These are phyloP conservation scores for Glaucomys volans DNA, from an alignment of 2,113 vertebrate species.

Conservation along the genomic window DNA sequence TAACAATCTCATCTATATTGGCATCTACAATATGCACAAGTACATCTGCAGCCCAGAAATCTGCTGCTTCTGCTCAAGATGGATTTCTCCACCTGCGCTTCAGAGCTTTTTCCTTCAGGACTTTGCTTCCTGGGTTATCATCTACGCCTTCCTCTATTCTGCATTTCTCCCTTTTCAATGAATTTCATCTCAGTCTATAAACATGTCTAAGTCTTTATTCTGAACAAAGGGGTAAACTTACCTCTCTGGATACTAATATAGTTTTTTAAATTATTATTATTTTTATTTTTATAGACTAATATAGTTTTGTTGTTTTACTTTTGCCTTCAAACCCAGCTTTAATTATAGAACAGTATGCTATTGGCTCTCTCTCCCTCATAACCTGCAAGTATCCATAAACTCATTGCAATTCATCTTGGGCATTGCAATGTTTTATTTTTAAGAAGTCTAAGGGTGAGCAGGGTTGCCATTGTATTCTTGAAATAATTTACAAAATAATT, in stretches of 20 bases:
- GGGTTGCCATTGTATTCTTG: not conserved
- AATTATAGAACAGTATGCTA: not conserved
- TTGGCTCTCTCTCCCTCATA: not conserved
- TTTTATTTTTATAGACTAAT: no score
- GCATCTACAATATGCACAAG: not conserved
- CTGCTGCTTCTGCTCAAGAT: not conserved
- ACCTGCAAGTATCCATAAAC: not conserved
- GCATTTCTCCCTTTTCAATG: not conserved
- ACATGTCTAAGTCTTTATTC: not conserved
- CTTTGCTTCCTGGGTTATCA: not conserved
- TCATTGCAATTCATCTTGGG: not conserved
- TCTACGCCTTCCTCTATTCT: not conserved
- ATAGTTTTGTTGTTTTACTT: no score
- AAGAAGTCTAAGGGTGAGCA: not conserved
- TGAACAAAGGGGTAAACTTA: not conserved
- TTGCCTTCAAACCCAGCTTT: not conserved
- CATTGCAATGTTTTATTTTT: not conserved
- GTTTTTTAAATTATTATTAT: no score
- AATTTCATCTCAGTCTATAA: not conserved
- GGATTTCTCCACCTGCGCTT: not conserved
- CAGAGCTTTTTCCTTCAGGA: not conserved
- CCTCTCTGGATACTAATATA: not conserved
- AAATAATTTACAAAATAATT: not conserved
- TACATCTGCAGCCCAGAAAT: not conserved
- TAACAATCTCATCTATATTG: not conserved